Conservation (phyloP, 2,113 vertebrate genomes). For the Hippocampus comes region DNA sequence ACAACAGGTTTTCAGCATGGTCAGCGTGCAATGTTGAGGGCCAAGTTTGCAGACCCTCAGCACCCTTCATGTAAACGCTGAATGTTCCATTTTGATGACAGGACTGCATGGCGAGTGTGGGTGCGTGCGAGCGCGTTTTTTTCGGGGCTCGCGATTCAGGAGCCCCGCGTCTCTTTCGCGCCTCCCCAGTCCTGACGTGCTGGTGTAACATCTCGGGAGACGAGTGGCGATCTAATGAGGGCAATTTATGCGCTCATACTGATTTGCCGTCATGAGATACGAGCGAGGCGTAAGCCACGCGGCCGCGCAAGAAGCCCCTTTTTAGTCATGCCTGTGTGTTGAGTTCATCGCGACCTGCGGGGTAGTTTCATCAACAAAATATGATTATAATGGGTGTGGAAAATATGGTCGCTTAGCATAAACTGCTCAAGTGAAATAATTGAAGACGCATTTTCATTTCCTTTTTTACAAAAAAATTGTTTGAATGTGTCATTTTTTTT, state of each 20-base stretch:
- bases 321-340: too few relatives aligned
- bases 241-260: constrained; percentile 42
- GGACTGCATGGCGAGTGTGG: constrained; percentile 53
- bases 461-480: too few relatives aligned
- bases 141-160: constrained; percentile 33
- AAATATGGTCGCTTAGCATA: too few relatives aligned
- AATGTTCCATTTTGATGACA: constrained; percentile 31
- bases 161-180: not conserved
- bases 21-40: constrained; percentile 41
- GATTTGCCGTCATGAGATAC: constrained; percentile 50
- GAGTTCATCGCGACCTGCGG: too few relatives aligned
- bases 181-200: constrained; percentile 22
- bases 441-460: too few relatives aligned
- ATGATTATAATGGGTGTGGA: too few relatives aligned
- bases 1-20: constrained; percentile 42
- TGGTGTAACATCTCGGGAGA: constrained; percentile 39
- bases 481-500: too few relatives aligned
- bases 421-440: too few relatives aligned
- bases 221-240: constrained; percentile 49
- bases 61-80: constrained; percentile 36
- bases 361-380: too few relatives aligned
- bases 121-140: constrained; percentile 29
- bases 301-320: constrained; percentile 12
- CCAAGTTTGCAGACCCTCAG: constrained; percentile 36
- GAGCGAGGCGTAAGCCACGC: constrained; percentile 44